phyloP scores from a whole-genome alignment of 2,888 invertebrate genomes.

The Azorinus chamasolen region DNA sequence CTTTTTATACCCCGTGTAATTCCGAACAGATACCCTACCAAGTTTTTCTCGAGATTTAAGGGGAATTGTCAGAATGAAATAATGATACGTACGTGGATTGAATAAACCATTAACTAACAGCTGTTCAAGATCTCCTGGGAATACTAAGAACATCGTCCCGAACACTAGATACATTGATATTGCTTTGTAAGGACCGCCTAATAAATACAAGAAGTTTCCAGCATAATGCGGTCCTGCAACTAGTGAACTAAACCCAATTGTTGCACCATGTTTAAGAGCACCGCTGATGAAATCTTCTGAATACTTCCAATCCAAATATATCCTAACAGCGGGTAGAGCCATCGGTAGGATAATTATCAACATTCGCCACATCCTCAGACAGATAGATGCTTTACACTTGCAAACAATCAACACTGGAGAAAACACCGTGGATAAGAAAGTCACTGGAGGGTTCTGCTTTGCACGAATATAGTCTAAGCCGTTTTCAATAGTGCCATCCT shows the following conservation, averaged over 20 bases:
- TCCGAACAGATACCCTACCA: conserved; percentile 9
- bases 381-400: background rate
- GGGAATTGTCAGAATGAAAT: conserved; percentile 8
- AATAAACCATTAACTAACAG: too few relatives aligned
- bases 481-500: too few relatives aligned
- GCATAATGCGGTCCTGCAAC: conserved; percentile 20
- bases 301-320: conserved; percentile 31
- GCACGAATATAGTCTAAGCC: background rate
- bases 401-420: conserved; percentile 12
- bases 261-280: conserved; percentile 37
- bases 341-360: conserved; percentile 28
- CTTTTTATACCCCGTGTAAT: conserved; percentile 34
- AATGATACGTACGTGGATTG: background rate
- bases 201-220: conserved; percentile 18
- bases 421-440: conserved; percentile 27
- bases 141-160: conserved; percentile 14
- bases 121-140: conserved; percentile 8
- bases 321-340: conserved; percentile 5
- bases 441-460: conserved; percentile 23
- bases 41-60: conserved; percentile 12
- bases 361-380: conserved; percentile 17
- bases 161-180: conserved; percentile 33
- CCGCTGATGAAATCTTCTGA: conserved; percentile 10
- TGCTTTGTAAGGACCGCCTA: conserved; percentile 37
- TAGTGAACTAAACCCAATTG: conserved; percentile 46